phyloP scores from a whole-genome alignment of 2,888 invertebrate genomes.

The Antitype chi region DNA sequence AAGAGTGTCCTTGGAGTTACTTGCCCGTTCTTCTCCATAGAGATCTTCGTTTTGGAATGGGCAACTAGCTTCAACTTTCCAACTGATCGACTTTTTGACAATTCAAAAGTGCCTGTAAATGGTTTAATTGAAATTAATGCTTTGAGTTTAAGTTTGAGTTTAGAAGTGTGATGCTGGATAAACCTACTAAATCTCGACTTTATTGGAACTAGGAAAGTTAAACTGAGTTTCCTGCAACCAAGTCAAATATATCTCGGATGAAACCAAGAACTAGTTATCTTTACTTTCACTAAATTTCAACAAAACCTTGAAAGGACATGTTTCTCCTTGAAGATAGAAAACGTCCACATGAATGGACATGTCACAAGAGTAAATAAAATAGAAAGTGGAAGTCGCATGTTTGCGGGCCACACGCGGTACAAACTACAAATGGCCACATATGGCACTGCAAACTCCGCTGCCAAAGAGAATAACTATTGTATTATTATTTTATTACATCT shows the following conservation, averaged over 20 bases:
- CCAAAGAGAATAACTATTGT: constrained; percentile 56
- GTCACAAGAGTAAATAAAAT: constrained; percentile 67
- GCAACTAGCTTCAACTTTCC: too few relatives aligned
- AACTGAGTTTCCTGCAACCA: background rate
- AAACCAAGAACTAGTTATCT: constrained; percentile 2
- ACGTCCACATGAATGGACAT: constrained; percentile 46
- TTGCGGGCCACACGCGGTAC: constrained; percentile 54
- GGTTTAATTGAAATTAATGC: too few relatives aligned
- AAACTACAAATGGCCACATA: constrained; percentile 60
- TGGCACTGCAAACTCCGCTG: constrained; percentile 17
- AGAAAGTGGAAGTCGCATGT: constrained; percentile 69
- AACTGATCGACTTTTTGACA: too few relatives aligned
- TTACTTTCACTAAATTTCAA: constrained; percentile 40
- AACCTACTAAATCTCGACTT: background rate
- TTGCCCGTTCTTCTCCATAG: too few relatives aligned
- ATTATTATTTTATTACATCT: constrained; percentile 57
- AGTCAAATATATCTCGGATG: background rate
- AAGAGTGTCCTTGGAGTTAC: too few relatives aligned
- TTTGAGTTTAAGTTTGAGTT: too few relatives aligned
- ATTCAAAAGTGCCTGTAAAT: too few relatives aligned
- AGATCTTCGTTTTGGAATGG: too few relatives aligned
- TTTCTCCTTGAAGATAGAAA: constrained; percentile 33
- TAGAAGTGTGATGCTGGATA: too few relatives aligned
- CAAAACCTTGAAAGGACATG: constrained; percentile 25
- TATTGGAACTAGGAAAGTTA: background rate